phyloP scores from a whole-genome alignment of 2,113 vertebrate species.

The Pterophyllum scalare region DNA sequence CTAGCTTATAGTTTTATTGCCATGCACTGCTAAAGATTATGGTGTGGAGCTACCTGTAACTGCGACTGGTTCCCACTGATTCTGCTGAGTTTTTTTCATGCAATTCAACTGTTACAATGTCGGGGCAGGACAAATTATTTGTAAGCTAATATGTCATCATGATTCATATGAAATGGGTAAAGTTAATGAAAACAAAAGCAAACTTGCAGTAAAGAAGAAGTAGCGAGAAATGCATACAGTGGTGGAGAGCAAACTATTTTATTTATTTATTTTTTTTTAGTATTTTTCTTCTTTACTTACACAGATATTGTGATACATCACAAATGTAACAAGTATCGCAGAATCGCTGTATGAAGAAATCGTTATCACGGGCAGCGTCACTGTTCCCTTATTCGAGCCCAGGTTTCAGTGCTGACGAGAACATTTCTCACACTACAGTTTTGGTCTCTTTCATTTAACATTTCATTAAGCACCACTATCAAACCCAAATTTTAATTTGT shows the following conservation, averaged over 20 bases:
- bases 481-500: neutral
- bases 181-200: accelerated
- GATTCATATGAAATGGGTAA: neutral
- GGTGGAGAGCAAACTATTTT: neutral
- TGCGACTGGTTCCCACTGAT: neutral
- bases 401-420: neutral
- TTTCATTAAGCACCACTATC: neutral
- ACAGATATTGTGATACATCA: neutral
- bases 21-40: neutral
- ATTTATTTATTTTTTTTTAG: neutral
- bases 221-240: neutral
- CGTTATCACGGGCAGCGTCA: no score
- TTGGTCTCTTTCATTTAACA: neutral
- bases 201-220: neutral
- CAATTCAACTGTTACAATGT: neutral
- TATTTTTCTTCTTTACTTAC: no score
- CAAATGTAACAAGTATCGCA: accelerated
- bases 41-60: neutral
- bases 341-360: no score
- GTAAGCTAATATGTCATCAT: neutral
- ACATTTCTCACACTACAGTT: neutral
- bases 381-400: neutral
- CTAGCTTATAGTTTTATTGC: neutral
- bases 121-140: neutral
- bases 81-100: neutral